Evolutionary conservation across 2,888 invertebrate genomes (phyloP), one percentile per base, ranked within the genome.

Genomic region (Euphydryas editha): DNA sequence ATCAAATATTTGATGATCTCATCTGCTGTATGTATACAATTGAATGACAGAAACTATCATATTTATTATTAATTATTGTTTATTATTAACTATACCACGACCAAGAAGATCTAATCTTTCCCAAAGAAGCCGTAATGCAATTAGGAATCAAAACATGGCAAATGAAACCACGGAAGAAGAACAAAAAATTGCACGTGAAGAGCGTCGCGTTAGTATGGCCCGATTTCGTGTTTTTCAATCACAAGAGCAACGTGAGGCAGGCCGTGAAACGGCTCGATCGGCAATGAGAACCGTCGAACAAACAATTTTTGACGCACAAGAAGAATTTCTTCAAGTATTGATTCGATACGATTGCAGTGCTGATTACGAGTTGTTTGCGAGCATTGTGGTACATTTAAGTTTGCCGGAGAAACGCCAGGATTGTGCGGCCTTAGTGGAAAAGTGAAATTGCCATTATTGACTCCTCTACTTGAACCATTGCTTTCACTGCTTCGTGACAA

Each of bases 151-250:
- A 1, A 42, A 42, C 15, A 5, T 15, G 10, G 42, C 42, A 15
- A 42, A 4, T 42, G 13, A 42, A 42, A 13, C 13, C 13, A 42
- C 42, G 10, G 5, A 42, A 42, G 42, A 42, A 42, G 42, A 42
- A 72, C 72, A 65, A 76, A 73, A 74, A 68, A 73, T 67, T 51
- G 56, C 51, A 62, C 71, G 73, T 56, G 73, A 75, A 75, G 4
- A 76, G 74, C 76, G 76, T 74, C 74, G 73, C 76, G 74, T 42
- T 76, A 73, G 73, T 78, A 73, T 76, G 73, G 75, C 73, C 58
- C 72, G 65, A 76, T 68, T 76, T 76, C 72, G 71, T 75, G 76
- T 73, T 75, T 76, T 71, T 73, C 73, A 76, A 75, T 62, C 74
- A 73, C 75, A 44, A 73, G 73, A 77, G 74, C 73, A 76, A 76